A percentile compares a stretch with the other conserved stretches of the same genome.
These are phyloP conservation scores for Poliocrania exsul DNA, from an alignment of 2,797 vertebrate genomes.

Conservation along the genomic window DNA sequence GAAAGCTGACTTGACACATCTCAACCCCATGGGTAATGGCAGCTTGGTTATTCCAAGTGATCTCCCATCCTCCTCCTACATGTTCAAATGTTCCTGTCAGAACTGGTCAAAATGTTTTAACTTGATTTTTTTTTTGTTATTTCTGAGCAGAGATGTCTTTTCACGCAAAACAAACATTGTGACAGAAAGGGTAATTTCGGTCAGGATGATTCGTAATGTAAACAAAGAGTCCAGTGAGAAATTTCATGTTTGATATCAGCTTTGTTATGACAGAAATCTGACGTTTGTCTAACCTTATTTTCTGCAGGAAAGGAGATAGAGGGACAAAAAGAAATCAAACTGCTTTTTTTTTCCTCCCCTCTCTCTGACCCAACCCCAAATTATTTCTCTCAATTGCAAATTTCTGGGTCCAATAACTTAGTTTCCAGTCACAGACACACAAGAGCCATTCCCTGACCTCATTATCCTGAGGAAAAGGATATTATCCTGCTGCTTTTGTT, in stretches of 20 bases:
- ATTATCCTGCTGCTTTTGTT: not conserved
- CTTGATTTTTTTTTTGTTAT: not conserved
- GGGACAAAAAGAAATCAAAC: not conserved
- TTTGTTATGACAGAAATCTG: not conserved
- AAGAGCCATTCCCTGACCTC: not conserved
- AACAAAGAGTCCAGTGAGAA: not conserved
- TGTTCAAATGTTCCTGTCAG: not conserved
- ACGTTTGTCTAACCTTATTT: not conserved
- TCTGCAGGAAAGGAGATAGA: not conserved
- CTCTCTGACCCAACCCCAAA: not conserved
- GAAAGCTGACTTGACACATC: not conserved
- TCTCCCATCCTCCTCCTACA: not conserved
- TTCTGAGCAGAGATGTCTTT: not conserved
- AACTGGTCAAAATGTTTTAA: not conserved
- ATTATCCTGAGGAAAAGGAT: not conserved
- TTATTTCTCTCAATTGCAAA: not conserved
- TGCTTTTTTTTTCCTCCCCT: rapidly evolving
- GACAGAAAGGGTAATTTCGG: not conserved
- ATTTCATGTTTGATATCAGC: not conserved
- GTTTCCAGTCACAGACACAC: not conserved
- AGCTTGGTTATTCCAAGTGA: not conserved
- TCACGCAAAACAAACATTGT: not conserved
- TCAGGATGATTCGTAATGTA: not conserved
- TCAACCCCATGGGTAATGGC: not conserved
- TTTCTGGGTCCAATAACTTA: not conserved